Evolutionary conservation across 2,797 vertebrate genomes (phyloP).

Genomic region (Scolopax rusticola): DNA sequence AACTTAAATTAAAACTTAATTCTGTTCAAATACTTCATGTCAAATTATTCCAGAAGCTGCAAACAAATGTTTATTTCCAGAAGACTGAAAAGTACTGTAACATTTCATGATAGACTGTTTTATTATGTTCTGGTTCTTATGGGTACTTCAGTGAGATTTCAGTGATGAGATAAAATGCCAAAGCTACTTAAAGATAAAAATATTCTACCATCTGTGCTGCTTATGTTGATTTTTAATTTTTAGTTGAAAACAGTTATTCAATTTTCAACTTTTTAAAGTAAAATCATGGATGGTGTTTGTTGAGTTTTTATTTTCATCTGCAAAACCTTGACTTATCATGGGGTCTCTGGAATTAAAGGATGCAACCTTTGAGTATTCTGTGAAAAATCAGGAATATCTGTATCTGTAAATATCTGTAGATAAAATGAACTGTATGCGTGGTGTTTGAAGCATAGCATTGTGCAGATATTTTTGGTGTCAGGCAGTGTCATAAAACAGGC

Average conservation of each 20-base stretch:
- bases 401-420: no score
- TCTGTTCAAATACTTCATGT: background rate
- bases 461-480: background rate
- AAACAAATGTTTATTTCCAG: background rate
- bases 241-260: background rate
- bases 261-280: background rate
- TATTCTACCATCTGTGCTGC: background rate
- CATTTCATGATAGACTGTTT: background rate
- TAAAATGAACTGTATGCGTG: background rate
- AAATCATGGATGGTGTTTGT: background rate
- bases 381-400: background rate
- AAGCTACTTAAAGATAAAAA: background rate
- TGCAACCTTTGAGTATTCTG: background rate
- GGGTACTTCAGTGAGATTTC: background rate
- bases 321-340: background rate
- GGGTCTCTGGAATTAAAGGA: background rate
- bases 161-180: background rate
- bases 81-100: background rate
- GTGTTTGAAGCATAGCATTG: background rate
- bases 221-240: background rate
- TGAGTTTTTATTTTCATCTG: background rate
- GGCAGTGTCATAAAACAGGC: background rate
- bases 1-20: background rate
- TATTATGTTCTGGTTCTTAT: background rate
- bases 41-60: background rate